These are phyloP conservation scores for Trachops cirrhosus DNA, from an alignment of 2,797 vertebrate species.

Conservation along the genomic window DNA sequence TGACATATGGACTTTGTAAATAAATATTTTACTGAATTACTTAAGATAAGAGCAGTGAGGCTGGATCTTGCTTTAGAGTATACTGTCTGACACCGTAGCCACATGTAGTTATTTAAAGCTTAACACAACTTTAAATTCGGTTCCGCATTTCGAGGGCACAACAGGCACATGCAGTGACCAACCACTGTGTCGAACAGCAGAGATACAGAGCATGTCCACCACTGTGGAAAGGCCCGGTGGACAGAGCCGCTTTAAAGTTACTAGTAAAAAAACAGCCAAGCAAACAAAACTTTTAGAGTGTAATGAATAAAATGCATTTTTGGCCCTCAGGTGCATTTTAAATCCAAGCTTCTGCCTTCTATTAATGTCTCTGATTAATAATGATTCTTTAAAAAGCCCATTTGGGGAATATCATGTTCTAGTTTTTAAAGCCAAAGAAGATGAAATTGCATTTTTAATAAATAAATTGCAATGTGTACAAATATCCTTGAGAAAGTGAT, in stretches of 20 bases:
- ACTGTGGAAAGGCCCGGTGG: not conserved
- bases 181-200: not conserved
- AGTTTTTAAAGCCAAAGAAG: not conserved
- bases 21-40: not conserved
- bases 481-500: not conserved
- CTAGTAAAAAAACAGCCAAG: not conserved
- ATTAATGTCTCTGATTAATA: not conserved
- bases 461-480: not conserved
- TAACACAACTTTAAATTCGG: not conserved
- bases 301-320: not conserved
- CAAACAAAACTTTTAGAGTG: not conserved
- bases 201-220: not conserved
- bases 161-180: not conserved
- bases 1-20: not conserved
- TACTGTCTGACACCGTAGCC: not conserved
- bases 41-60: not conserved
- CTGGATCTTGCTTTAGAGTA: not conserved
- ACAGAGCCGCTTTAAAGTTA: not conserved
- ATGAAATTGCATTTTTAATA: conserved; percentile 31
- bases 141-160: not conserved
- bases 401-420: not conserved
- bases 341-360: not conserved
- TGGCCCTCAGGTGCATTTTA: not conserved
- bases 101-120: not conserved
- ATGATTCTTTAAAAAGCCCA: not conserved